Base-by-base conservation (phyloP, 2,797 vertebrate species). In the Labeo calbasu region DNA sequence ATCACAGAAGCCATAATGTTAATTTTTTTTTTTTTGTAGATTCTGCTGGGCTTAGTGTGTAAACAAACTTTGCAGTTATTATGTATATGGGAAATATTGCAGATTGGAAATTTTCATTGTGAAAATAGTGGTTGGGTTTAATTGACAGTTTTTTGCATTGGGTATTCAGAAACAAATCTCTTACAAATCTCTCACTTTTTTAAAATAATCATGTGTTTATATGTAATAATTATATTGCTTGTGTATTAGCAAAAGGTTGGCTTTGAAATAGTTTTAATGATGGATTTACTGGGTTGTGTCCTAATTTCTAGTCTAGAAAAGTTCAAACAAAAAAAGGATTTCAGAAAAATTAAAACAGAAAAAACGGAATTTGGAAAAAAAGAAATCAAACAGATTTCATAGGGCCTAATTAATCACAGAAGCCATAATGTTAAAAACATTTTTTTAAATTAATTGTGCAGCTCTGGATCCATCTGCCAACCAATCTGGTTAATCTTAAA, bases 281-380 rank as follows among this genome's bases (percentile, higher is more conserved):
- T 50, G 13, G 23, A 84, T 70, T 84, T 57, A n/a, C 23, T 17
- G 48, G 40, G 65, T 9, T 78, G 55, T 69, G 14, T 57, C 53
- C 40, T 17, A 73, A 61, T 63, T 32, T 32, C 28, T 32, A 36
- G 32, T 36, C 32, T 36, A 36, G 32, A 5, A 36, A 36, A 36
- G 32, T 36, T 36, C 4, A 36, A 36, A 36, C 32, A 36, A 36
- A 5, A 36, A 36, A 36, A 36, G 32, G 32, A 36, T 36, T 36
- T 36, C 32, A 36, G 32, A 36, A 36, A 36, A 36, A 36, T 36
- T 4, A 36, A 36, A 36, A 36, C 32, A 36, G 32, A 36, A 36
- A 36, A 36, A 36, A 36, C 32, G 0, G 32, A 36, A 36, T 36
- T 36, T 36, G 32, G 32, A 5, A 36, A 36, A 36, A 36, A 36